Evolutionary conservation across 2,113 vertebrate genomes (phyloP).

Genomic region (Myrmophylax atrothorax): DNA sequence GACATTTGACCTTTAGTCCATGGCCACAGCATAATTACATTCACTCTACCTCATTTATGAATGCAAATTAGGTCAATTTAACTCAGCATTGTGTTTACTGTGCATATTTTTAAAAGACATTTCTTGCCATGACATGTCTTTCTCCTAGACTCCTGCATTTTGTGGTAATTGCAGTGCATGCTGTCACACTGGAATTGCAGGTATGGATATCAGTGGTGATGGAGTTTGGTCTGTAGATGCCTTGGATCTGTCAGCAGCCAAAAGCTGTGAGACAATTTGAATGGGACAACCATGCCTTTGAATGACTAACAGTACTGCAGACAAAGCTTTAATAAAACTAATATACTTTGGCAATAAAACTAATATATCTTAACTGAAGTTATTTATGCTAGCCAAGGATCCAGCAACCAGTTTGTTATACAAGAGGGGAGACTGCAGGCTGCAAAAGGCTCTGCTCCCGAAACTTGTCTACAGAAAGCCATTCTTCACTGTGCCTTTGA

Average conservation of each 20-base stretch:
- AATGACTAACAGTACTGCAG: background rate
- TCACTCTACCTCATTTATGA: conserved; percentile 5
- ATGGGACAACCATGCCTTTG: background rate
- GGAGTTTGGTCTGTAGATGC: background rate
- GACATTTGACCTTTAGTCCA: background rate
- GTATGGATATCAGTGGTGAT: conserved; percentile 8
- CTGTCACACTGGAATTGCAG: conserved; percentile 42
- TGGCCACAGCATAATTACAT: background rate
- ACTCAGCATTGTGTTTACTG: background rate
- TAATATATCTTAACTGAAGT: background rate
- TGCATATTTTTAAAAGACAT: conserved; percentile 20
- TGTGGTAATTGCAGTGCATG: background rate
- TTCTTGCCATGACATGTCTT: conserved; percentile 28
- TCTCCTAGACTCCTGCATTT: background rate
- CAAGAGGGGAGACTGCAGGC: background rate
- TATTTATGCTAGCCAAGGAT: background rate
- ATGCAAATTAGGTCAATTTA: conserved; percentile 35
- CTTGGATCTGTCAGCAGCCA: background rate
- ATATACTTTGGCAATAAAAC: background rate
- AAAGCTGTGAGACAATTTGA: background rate
- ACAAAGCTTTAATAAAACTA: background rate
- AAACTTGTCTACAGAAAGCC: conserved; percentile 20
- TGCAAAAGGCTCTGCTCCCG: conserved; percentile 26
- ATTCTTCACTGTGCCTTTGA: conserved; percentile 66
- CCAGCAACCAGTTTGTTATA: conserved; percentile 3